A percentile compares a stretch with the other conserved stretches of the same genome.
These are phyloP conservation scores for Drosophila aldrichi DNA, from an alignment of 2,888 invertebrate species.

Conservation along the genomic window DNA sequence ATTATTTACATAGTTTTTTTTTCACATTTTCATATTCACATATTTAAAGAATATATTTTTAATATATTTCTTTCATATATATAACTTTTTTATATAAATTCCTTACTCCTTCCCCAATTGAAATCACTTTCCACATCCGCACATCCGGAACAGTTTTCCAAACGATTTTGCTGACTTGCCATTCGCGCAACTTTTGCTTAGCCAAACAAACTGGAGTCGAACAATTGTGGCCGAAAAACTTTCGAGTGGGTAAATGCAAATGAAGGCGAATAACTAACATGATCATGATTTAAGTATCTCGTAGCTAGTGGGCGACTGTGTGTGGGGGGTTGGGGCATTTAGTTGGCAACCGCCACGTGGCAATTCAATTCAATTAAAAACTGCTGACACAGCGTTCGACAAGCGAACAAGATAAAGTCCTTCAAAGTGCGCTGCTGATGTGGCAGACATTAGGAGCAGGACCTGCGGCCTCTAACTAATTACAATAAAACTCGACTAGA, in stretches of 20 bases:
- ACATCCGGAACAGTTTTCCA: constrained; percentile 10
- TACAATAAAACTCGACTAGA: constrained; percentile 59
- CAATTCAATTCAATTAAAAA: constrained; percentile 79
- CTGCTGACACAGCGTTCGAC: constrained; percentile 67
- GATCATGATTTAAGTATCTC: constrained; percentile 46
- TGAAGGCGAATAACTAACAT: constrained; percentile 65
- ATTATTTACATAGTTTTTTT: too few species aligned
- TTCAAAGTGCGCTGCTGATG: constrained; percentile 50
- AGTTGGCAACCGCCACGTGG: constrained; percentile 42
- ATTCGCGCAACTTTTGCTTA: constrained; percentile 46
- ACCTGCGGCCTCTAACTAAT: constrained; percentile 57
- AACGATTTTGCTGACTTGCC: constrained; percentile 55
- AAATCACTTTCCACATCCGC: background rate
- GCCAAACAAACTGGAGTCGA: constrained; percentile 53
- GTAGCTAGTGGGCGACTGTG: constrained; percentile 17
- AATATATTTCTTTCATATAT: background rate
- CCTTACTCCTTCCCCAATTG: background rate
- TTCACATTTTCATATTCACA: background rate
- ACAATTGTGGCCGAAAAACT: constrained; percentile 49
- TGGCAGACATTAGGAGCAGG: constrained; percentile 32
- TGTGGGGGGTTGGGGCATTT: background rate
- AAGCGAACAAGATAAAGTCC: constrained; percentile 45
- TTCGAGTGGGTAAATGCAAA: constrained; percentile 60
- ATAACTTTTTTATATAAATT: background rate
- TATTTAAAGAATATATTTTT: background rate